phyloP scores from a whole-genome alignment of 2,113 vertebrate species.

The Varanus salvator region DNA sequence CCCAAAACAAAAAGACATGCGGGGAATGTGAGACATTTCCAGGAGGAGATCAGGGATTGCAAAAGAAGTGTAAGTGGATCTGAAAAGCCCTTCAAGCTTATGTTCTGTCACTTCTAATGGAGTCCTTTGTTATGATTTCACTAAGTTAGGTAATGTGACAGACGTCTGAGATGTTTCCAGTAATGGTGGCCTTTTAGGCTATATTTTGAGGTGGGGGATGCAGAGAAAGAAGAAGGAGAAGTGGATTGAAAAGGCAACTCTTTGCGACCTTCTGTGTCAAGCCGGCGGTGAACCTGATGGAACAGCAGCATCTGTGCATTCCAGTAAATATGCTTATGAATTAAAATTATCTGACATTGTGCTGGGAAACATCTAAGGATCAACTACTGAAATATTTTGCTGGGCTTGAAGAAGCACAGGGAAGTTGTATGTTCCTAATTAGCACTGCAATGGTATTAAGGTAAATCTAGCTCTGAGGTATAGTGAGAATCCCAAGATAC shows the following conservation, averaged over 20 bases:
- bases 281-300: constrained; percentile 26
- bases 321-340: background rate
- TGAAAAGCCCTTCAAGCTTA: constrained; percentile 77
- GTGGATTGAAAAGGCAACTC: constrained; percentile 34
- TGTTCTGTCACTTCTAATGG: constrained; percentile 75
- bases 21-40: constrained; percentile 76
- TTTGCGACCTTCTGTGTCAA: constrained; percentile 43
- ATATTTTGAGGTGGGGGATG: constrained; percentile 37
- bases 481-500: background rate
- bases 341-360: background rate
- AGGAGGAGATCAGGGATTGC: constrained; percentile 73
- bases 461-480: background rate
- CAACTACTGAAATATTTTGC: no score
- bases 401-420: background rate
- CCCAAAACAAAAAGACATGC: constrained; percentile 63
- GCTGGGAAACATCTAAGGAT: no score
- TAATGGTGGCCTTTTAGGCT: constrained; percentile 71
- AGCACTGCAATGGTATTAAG: background rate
- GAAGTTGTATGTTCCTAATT: background rate
- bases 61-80: constrained; percentile 84
- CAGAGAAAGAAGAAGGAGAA: background rate
- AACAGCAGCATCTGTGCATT: constrained; percentile 6
- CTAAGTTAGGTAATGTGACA: constrained; percentile 75
- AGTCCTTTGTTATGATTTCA: constrained; percentile 74
- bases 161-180: constrained; percentile 70